Base-by-base conservation (phyloP, 2,113 vertebrate species). In the Dasypus novemcinctus region DNA sequence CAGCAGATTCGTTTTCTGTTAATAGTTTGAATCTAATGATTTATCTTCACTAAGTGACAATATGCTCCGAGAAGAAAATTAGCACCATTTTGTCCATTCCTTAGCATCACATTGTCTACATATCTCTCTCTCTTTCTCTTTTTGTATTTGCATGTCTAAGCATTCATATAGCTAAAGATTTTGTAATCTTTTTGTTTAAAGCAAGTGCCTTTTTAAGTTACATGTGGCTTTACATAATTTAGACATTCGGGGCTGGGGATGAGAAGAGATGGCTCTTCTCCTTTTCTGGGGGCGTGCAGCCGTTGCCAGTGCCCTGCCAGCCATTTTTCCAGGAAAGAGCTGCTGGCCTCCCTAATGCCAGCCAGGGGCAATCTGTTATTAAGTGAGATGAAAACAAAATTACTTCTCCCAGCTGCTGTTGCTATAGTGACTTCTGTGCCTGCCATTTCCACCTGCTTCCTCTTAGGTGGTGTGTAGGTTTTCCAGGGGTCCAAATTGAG, bases 221-320 rank as follows among this genome's bases (percentile, higher is more conserved):
- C 46, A 11, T 49, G n/a, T 78, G 52, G 1, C 27, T 93, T 94
- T 79, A 33, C 36, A 57, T 38, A 54, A 57, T 74, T 69, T 96
- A 95, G 79, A 80, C 29, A 69, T 83, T 31, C 46, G 4, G 38
- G 27, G 4, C 52, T 83, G 17, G 12, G n/a, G 88, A 54, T 66
- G 36, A 86, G 33, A 13, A 91, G 12, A 87, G 38, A 68, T 6
- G 66, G 3, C n/a, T 84, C 18, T 80, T 69, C 43, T 84, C 25
- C 64, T 85, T 76, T n/a, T 82, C 17, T 93, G 76, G 36, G 23
- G 25, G 93, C 97, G 38, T 92, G 29, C 83, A 97, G 90, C 93
- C 94, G 84, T 79, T 93, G n/a, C 21, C 49, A 72, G 72, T 90
- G 38, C 18, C 59, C 87, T 95, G 88, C 90, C 88, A 96, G 91